phyloP scores from a whole-genome alignment of 37 sponge, comb jelly and placozoan species.

The Mnemiopsis leidyi region DNA sequence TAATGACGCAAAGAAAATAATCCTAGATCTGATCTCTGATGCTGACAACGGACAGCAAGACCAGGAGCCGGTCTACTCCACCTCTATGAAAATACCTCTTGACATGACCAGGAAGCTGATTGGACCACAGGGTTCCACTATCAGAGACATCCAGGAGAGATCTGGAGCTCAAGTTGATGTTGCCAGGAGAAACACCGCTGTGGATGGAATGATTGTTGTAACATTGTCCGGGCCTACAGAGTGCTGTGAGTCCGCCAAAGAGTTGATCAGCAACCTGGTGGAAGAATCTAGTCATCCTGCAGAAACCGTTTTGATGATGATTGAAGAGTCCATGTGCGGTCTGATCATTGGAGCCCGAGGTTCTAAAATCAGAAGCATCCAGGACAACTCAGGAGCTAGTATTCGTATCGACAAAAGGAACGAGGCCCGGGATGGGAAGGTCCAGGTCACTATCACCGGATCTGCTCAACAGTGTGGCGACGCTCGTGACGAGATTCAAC shows the following conservation, averaged over 20 bases:
- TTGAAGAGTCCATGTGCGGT: slow-evolving; percentile 60
- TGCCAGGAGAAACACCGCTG: background rate
- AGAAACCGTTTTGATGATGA: slow-evolving; percentile 28
- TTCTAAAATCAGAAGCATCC: slow-evolving; percentile 38
- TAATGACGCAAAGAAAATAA: background rate
- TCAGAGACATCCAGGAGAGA: slow-evolving; percentile 50
- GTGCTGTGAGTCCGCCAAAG: background rate
- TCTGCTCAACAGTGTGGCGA: background rate
- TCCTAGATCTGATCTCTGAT: slow-evolving; percentile 23
- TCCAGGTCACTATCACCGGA: slow-evolving; percentile 59
- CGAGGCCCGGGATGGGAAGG: slow-evolving; percentile 52
- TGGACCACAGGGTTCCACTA: slow-evolving; percentile 36
- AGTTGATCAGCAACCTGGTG: background rate
- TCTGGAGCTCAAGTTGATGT: slow-evolving; percentile 14
- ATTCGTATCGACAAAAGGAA: slow-evolving; percentile 35
- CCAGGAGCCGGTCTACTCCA: background rate
- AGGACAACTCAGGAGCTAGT: slow-evolving; percentile 58
- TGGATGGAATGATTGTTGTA: background rate
- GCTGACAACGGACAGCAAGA: background rate
- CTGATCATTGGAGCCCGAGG: slow-evolving; percentile 45
- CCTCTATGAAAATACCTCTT: background rate
- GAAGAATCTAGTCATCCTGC: background rate
- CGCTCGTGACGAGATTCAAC: background rate
- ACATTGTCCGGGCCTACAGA: background rate
- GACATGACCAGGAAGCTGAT: slow-evolving; percentile 51